These are phyloP conservation scores for Myodes glareolus DNA, from an alignment of 2,113 vertebrate genomes.

Conservation along the genomic window DNA sequence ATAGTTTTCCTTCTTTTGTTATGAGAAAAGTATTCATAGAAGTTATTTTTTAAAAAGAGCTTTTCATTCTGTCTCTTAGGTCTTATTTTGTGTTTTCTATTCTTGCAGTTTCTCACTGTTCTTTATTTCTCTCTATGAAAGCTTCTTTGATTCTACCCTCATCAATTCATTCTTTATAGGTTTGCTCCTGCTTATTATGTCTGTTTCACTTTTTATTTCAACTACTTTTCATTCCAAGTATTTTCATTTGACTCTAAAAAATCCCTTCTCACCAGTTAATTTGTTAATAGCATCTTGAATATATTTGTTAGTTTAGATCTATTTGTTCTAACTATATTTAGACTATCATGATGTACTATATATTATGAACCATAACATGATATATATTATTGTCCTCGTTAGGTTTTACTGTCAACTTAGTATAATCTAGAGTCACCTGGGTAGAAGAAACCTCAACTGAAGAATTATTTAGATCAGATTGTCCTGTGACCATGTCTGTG, in stretches of 20 bases:
- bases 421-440: background rate
- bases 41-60: background rate
- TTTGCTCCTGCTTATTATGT: background rate
- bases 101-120: background rate
- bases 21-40: background rate
- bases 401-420: background rate
- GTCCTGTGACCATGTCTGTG: background rate
- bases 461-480: background rate
- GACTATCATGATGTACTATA: background rate
- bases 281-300: background rate
- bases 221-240: background rate
- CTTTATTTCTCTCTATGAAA: background rate
- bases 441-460: background rate
- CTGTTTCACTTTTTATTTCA: background rate
- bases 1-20: background rate
- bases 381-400: background rate
- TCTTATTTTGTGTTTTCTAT: background rate
- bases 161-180: background rate
- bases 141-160: background rate
- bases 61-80: background rate
- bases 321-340: background rate
- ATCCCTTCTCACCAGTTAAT: background rate
- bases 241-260: slow-evolving; percentile 30
- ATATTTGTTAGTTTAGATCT: background rate
- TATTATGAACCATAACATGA: background rate